phyloP scores from a whole-genome alignment of 2,888 invertebrate genomes.

The Nomada goodeniana region DNA sequence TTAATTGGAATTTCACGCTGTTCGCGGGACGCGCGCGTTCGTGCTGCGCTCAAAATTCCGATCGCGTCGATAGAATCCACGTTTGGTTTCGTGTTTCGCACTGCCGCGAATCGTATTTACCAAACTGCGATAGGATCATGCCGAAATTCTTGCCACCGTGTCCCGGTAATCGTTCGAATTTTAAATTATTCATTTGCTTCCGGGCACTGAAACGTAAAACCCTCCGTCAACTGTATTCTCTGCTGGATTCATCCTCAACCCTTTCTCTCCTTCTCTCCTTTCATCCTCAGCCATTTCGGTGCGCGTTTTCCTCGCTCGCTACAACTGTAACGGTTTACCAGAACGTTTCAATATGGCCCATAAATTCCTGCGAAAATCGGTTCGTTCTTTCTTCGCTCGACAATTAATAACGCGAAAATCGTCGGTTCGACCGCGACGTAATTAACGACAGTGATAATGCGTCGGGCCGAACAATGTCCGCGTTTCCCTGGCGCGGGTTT shows the following conservation, averaged over 20 bases:
- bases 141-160: background rate
- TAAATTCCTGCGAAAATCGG: background rate
- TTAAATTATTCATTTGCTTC: too few relatives aligned
- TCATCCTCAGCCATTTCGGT: too few relatives aligned
- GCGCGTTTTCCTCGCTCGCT: too few relatives aligned
- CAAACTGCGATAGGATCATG: constrained; percentile 2
- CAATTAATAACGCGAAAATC: constrained; percentile 17
- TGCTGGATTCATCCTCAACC: too few relatives aligned
- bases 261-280: too few relatives aligned
- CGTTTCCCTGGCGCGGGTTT: background rate
- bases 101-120: constrained; percentile 5
- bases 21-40: background rate
- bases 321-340: background rate
- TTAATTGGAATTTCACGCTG: constrained; percentile 30
- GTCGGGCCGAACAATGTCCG: constrained; percentile 15
- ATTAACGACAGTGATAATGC: constrained; percentile 40
- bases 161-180: background rate
- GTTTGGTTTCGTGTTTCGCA: constrained; percentile 6
- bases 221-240: background rate
- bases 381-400: background rate
- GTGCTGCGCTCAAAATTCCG: constrained; percentile 1
- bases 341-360: background rate
- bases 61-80: background rate
- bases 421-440: constrained; percentile 8
- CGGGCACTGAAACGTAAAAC: background rate